A percentile compares a stretch with the other conserved stretches of the same genome.
These are phyloP conservation scores for Callocephalon fimbriatum DNA, from an alignment of 2,113 vertebrate genomes.

Conservation along the genomic window DNA sequence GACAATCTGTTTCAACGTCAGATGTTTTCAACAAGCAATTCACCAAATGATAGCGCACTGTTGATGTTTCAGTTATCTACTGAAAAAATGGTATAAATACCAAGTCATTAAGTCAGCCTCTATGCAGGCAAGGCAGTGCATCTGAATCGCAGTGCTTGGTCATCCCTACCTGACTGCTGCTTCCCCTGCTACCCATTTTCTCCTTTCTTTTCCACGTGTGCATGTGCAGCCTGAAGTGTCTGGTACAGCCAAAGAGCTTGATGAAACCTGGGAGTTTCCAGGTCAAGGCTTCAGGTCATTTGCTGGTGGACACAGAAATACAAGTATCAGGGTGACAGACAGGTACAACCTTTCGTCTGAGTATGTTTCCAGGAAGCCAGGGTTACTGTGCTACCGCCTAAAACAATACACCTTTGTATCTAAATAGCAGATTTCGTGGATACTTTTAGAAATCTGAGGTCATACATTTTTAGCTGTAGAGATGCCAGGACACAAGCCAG, in stretches of 20 bases:
- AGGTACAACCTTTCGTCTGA: not conserved
- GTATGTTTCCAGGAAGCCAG: not conserved
- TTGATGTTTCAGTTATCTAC: not conserved
- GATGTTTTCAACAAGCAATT: not conserved
- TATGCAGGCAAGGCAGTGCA: not conserved
- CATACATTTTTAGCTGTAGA: not conserved
- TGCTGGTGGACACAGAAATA: not conserved
- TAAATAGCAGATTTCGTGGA: not conserved
- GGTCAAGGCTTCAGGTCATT: not conserved
- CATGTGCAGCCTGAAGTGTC: not conserved
- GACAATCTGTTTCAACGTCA: not conserved
- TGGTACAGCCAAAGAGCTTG: not conserved
- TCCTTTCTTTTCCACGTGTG: accelerated
- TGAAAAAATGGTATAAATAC: not conserved
- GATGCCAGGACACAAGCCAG: not conserved
- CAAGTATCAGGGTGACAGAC: not conserved
- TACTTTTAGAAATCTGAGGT: not conserved
- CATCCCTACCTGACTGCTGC: not conserved
- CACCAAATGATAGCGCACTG: not conserved
- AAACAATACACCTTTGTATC: not conserved
- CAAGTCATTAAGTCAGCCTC: not conserved
- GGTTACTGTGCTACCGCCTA: not conserved
- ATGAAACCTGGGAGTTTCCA: not conserved
- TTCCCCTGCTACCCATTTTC: not conserved
- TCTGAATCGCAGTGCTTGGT: not conserved